Evolutionary conservation across 2,797 vertebrate genomes (phyloP).

Genomic region (Poecilia gillii): DNA sequence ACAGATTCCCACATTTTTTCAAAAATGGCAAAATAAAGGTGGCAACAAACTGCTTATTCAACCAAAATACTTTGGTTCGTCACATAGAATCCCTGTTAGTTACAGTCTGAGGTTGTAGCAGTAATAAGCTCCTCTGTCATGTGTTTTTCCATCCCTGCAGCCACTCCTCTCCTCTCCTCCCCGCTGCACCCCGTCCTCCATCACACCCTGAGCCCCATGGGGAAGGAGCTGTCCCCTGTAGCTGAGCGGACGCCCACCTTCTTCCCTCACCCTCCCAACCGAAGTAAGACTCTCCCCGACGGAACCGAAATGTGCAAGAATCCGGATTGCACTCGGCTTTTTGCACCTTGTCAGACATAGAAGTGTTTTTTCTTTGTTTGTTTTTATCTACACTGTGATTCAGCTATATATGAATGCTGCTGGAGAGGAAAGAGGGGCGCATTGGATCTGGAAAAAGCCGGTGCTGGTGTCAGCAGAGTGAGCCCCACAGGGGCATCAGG

Average conservation of each 20-base stretch:
- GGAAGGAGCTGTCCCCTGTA: conserved; percentile 65
- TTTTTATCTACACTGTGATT: background rate
- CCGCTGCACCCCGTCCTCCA: conserved; percentile 62
- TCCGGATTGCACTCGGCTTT: conserved; percentile 28
- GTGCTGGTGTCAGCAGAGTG: conserved; percentile 19
- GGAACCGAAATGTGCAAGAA: conserved; percentile 1
- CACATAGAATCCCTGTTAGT: background rate
- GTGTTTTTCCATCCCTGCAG: conserved; percentile 1
- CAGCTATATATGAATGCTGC: background rate
- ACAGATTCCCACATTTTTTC: no score
- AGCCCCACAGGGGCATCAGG: background rate
- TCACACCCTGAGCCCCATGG: conserved; percentile 62
- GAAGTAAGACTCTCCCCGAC: conserved; percentile 61
- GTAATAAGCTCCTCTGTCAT: background rate
- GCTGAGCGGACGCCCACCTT: conserved; percentile 75
- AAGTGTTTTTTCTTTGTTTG: background rate
- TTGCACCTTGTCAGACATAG: conserved; percentile 9
- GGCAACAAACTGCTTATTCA: no score
- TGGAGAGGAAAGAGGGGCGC: background rate
- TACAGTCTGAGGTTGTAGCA: background rate
- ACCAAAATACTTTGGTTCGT: background rate
- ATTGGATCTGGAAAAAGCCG: conserved; percentile 15
- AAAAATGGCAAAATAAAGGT: no score
- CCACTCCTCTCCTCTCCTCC: conserved; percentile 59
- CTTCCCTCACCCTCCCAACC: conserved; percentile 63